Evolutionary conservation across 2,797 vertebrate species (phyloP), one percentile per base, ranked within the genome.

Genomic region (Chelidonichthys spinosus): DNA sequence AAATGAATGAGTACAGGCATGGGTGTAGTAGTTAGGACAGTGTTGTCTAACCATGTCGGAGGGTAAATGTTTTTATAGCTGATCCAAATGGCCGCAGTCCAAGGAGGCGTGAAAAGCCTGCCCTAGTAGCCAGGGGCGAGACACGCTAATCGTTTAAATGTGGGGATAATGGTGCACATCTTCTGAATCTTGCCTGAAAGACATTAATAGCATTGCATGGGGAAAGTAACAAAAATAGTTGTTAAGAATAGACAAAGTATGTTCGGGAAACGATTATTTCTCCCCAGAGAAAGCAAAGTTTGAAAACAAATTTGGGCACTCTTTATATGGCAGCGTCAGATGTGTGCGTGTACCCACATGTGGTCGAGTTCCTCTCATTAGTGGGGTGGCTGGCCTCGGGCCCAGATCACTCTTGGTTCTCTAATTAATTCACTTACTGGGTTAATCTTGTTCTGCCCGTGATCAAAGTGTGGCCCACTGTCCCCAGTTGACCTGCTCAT

Each of bases 401-500:
- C 82, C 79, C 66, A 61, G 49, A 58, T 63, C 37, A 6, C 40
- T 46, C 59, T 5, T 37, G 66, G 76, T 74, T 83, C 6, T 81
- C 66, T 70, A 72, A 87, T 85, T 74, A 77, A 83, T 81, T 78
- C 54, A 53, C 56, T 81, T 56, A 73, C 46, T 33, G 78, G 47
- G 46, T 69, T 76, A 75, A 75, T 82, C 18, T 68, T 42, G 54
- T 73, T 75, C 50, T 83, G 75, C 55, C 82, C 14, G 6, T 56
- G 79, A 86, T 89, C 83, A 87, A 74, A 71, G 70, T 42, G 46
- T 60, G 65, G 74, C 35, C 58, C 14, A 8, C 35, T 61, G 66
- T 85, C 86, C 87, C 74, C 44, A 32, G n/a, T 4, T 77, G 76
- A 85, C 75, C 82, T 56, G 18, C 44, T 40, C 50, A 33, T 80